Evolutionary conservation across 2,113 vertebrate species (phyloP), one percentile per base, ranked within the genome.

Genomic region (Myrmophylax atrothorax): DNA sequence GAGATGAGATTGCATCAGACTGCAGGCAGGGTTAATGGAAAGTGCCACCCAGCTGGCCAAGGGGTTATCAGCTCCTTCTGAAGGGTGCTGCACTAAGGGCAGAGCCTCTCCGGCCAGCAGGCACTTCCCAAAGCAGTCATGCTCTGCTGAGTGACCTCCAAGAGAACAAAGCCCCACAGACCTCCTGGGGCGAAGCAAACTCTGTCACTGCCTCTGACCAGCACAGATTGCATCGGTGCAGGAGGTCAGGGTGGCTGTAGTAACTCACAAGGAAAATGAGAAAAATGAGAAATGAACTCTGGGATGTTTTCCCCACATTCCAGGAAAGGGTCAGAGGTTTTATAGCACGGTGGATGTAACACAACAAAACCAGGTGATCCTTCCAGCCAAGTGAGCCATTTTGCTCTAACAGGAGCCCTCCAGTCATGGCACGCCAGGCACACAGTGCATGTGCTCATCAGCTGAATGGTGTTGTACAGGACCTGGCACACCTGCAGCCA

Each of bases 401-500:
- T 3, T 1, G 4, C 59, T 60, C 33, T 1, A 16, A 53, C 58
- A 46, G 56, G 52, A 86, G 63, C 69, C 35, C 38, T 33, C 20
- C n/a, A 5, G 47, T 12, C 0, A 0, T 3, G 19, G 29, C 4
- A 6, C 12, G 31, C 25, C 49, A 33, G 59, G 66, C 14, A n/a
- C 4, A 14, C 25, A 17, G 81, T 1, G 13, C 50, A 1, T 0
- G 3, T 6, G 42, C 62, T 9, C 3, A 17, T 3, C 37, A 25
- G 72, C 35, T n/a, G 50, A 24, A 18, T 0, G 0, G 5, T 1
- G 1, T 3, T 6, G n/a, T 7, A 23, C 9, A 7, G 42, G 52
- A 18, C 23, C 8, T 0, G 0, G 58, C 58, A 42, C n/a, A 19
- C 1, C 7, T 3, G 40, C 63, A 31, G n/a, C 31, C 68, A 5